Conservation (phyloP, 2,888 invertebrate species). For the Endotricha flammealis region DNA sequence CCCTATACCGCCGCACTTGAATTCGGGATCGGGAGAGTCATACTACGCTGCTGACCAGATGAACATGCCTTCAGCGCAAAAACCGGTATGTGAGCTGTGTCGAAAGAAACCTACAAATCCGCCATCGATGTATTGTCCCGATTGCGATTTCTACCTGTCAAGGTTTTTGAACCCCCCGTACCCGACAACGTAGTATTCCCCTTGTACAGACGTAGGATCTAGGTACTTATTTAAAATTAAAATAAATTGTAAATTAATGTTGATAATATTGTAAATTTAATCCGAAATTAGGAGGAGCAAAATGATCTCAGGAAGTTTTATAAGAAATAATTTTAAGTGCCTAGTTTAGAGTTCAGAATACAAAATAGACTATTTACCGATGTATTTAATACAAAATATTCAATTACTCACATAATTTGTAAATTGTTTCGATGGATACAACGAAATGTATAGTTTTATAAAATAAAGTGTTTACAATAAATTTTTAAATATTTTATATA, state of each 20-base stretch:
- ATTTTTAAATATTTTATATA: not conserved
- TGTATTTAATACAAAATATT: conserved; percentile 4
- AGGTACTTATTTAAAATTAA: conserved; percentile 2
- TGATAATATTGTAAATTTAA: conserved; percentile 4
- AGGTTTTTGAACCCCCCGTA: conserved; percentile 72
- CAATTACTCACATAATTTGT: not conserved
- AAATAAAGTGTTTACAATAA: conserved; percentile 1
- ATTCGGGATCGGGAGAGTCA: conserved; percentile 37
- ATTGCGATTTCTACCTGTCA: conserved; percentile 96
- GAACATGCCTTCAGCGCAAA: conserved; percentile 56
- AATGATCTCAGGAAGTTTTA: conserved; percentile 10
- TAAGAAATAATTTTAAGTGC: conserved; percentile 1
- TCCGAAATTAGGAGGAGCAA: conserved; percentile 2
- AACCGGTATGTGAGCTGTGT: conserved; percentile 90
- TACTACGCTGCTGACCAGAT: conserved; percentile 39
- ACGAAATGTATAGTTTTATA: conserved; percentile 3
- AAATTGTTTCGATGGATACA: not conserved
- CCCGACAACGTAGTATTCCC: conserved; percentile 10
- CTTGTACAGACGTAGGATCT: conserved; percentile 15
- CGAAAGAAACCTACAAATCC: conserved; percentile 88
- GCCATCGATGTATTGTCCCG: conserved; percentile 90
- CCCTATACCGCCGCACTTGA: conserved; percentile 60
- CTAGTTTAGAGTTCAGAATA: conserved; percentile 5
- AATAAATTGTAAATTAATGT: conserved; percentile 2
- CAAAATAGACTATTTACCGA: conserved; percentile 1